Conservation (phyloP, 2,113 vertebrate species). For the Coreoperca whiteheadi region DNA sequence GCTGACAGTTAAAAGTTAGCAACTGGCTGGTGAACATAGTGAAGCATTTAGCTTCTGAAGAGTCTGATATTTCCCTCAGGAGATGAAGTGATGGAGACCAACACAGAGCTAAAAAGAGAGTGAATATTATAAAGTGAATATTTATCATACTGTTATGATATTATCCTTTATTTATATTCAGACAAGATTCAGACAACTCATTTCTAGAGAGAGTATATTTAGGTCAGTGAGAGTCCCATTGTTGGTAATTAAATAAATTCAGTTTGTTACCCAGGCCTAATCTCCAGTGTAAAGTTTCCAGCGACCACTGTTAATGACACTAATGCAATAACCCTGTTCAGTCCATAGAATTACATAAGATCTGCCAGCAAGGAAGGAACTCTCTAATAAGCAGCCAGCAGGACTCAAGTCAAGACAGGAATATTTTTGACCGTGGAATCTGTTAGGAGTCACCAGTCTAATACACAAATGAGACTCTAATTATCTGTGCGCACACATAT, state of each 20-base stretch:
- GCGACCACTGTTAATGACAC: neutral
- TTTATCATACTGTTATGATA: neutral
- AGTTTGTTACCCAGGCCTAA: neutral
- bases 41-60: neutral
- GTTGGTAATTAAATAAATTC: neutral
- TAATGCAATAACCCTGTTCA: neutral
- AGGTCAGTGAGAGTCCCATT: neutral
- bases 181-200: neutral
- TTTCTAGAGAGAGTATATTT: neutral
- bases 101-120: neutral
- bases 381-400: conserved; percentile 22
- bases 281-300: neutral
- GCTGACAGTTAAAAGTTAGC: neutral
- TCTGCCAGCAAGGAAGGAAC: conserved; percentile 1
- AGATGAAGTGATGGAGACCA: neutral
- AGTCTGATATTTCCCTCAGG: neutral
- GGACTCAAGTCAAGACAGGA: conserved; percentile 35
- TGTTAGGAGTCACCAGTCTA: conserved; percentile 57
- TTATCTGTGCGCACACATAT: conserved; percentile 46
- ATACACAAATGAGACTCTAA: conserved; percentile 63
- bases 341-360: neutral
- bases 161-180: neutral
- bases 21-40: neutral
- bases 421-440: conserved; percentile 74
- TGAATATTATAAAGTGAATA: neutral